A percentile compares a stretch with the other conserved stretches of the same genome.
phyloP scores from a whole-genome alignment of 2,797 vertebrate species.

The Calcarius lapponicus region DNA sequence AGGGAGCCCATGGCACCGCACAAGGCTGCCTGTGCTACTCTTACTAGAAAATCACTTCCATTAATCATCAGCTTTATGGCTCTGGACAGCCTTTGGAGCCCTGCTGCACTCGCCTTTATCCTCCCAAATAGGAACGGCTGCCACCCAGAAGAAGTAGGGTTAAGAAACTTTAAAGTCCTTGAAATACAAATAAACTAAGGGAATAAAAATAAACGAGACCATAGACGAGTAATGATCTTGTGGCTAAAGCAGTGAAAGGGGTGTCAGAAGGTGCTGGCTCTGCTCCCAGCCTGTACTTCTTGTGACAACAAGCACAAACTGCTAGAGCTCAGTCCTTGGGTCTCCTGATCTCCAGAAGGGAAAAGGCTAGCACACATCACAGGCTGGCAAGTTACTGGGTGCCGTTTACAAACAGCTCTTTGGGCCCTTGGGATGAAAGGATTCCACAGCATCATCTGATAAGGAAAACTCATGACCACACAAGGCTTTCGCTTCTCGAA shows the following conservation, averaged over 20 bases:
- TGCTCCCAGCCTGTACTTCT: background rate
- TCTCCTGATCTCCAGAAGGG: slow-evolving; percentile 4
- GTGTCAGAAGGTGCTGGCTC: slow-evolving; percentile 14
- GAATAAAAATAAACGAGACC: slow-evolving; percentile 2
- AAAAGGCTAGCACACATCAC: background rate
- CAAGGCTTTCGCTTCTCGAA: slow-evolving; percentile 16
- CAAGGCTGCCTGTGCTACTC: background rate
- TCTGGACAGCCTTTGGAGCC: background rate
- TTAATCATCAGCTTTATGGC: background rate
- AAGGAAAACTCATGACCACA: slow-evolving; percentile 20
- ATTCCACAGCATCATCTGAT: slow-evolving; percentile 19
- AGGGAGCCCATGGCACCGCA: background rate
- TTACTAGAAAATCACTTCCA: background rate
- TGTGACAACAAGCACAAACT: background rate
- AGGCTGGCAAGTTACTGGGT: background rate
- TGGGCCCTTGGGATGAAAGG: background rate
- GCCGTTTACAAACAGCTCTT: background rate
- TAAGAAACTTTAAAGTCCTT: background rate
- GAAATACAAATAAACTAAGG: slow-evolving; percentile 17
- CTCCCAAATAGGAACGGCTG: background rate
- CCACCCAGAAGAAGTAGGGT: background rate
- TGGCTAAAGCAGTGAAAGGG: background rate
- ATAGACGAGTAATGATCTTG: background rate
- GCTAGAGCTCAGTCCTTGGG: background rate
- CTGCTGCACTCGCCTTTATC: background rate